A percentile compares a stretch with the other conserved stretches of the same genome.
phyloP scores from a whole-genome alignment of 2,797 vertebrate species.

The Molossus molossus region DNA sequence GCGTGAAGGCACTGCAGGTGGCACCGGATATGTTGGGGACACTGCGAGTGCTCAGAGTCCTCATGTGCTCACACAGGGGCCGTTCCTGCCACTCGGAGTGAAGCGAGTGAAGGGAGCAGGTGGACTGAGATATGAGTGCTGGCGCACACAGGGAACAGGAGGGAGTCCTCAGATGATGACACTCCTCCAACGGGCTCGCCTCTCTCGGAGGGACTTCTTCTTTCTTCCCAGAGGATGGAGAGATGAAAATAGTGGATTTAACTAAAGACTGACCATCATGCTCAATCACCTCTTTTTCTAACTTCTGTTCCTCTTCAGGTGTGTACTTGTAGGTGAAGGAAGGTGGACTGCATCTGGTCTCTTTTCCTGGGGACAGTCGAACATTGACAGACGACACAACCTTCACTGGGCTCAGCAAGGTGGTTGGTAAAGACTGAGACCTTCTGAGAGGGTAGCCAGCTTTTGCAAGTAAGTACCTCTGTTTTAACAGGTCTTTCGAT shows the following conservation, averaged over 20 bases:
- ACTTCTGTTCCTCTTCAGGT: conserved; percentile 85
- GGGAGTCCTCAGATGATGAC: conserved; percentile 82
- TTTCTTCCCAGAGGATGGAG: conserved; percentile 86
- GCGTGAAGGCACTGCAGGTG: conserved; percentile 82
- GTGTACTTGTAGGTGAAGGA: conserved; percentile 94
- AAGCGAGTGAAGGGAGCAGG: conserved; percentile 92
- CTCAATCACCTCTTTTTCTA: conserved; percentile 66
- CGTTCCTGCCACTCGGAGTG: conserved; percentile 91
- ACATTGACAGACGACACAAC: conserved; percentile 97
- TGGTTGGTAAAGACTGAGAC: conserved; percentile 95
- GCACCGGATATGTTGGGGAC: conserved; percentile 92
- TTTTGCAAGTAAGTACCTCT: conserved; percentile 86
- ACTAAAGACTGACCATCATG: conserved; percentile 82
- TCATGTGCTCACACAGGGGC: conserved; percentile 88
- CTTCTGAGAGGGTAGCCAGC: conserved; percentile 92
- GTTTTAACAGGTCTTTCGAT: conserved; percentile 89
- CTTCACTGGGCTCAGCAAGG: conserved; percentile 92
- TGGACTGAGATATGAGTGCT: conserved; percentile 90
- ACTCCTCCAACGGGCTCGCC: conserved; percentile 81
- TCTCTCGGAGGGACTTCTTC: conserved; percentile 77
- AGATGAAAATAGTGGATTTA: conserved; percentile 91
- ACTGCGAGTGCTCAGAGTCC: conserved; percentile 94
- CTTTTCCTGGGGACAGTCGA: conserved; percentile 92
- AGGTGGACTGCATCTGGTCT: conserved; percentile 92
- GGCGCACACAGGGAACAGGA: conserved; percentile 87